These are phyloP conservation scores for Guaruba guarouba DNA, from an alignment of 2,113 vertebrate species.

Conservation along the genomic window DNA sequence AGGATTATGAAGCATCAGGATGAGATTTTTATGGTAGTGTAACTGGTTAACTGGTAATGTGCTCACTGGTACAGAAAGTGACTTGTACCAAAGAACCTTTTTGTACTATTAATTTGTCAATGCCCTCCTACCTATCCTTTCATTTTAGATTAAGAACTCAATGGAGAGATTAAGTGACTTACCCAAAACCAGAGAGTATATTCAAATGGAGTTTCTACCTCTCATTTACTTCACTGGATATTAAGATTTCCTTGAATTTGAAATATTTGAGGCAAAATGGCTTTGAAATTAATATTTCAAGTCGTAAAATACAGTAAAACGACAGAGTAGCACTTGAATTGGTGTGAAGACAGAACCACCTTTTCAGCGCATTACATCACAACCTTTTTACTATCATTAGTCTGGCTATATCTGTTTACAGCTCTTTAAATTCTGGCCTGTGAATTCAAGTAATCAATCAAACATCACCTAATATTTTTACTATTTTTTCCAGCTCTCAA, in stretches of 20 bases:
- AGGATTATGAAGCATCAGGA: background rate
- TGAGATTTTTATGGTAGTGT: background rate
- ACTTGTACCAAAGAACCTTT: background rate
- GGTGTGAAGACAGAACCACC: background rate
- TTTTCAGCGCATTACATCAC: background rate
- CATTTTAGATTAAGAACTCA: background rate
- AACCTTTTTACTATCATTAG: background rate
- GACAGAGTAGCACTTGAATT: background rate
- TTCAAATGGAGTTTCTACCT: background rate
- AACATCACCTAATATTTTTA: background rate
- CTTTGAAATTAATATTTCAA: background rate
- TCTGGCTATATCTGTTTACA: background rate
- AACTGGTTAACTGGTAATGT: background rate
- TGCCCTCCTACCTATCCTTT: background rate
- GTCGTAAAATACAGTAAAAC: background rate
- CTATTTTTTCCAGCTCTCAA: background rate
- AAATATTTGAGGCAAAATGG: background rate
- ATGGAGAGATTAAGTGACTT: background rate
- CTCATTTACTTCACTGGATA: background rate
- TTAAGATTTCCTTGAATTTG: background rate
- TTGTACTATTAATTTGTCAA: background rate
- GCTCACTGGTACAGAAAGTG: background rate
- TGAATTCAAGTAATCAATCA: background rate
- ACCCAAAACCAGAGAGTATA: background rate
- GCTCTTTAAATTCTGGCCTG: background rate